Evolutionary conservation across 2,888 invertebrate species (phyloP), one percentile per base, ranked within the genome.

Genomic region (Meta bourneti): DNA sequence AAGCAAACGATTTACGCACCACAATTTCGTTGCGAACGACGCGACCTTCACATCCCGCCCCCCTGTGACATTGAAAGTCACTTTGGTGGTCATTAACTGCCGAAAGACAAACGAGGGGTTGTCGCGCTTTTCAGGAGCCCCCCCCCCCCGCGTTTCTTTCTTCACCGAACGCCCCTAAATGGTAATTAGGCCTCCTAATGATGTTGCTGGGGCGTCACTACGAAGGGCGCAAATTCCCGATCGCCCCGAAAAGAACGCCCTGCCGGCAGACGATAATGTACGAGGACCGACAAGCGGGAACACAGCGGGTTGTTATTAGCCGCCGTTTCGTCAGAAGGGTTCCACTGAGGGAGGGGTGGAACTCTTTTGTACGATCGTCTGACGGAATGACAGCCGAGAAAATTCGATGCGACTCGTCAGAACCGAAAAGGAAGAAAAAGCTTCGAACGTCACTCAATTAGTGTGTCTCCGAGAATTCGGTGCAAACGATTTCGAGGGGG

Each of bases 341-440:
- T 77, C 77, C 77, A 51, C 49, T 49, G 19, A 19, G 61, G 48
- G 54, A 20, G 54, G 52, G 72, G 79, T 48, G 69, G 51, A 51
- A 9, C 20, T 16, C 74, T 52, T 80, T 87, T 87, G 80, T 87
- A 72, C 72, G 52, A 87, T 80, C 80, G 71, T 72, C 79, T 80
- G 87, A 54, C n/a, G 70, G 49, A 34, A 20, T 80, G 77, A 86
- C 85, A 86, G 51, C 70, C 48, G 81, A 70, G 70, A 81, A 81
- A 81, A 81, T 48, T 81, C 70, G 70, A 70, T 48, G 61, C 49
- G 81, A 81, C 69, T 34, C n/a, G 69, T 19, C 70, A n/a, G 70
- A 7, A 49, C 13, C 49, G 78, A 72, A 71, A 52, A 83, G 54
- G 61, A 61, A 61, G 16, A 61, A 61, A 61, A 61, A 61, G 7